A percentile compares a stretch with the other conserved stretches of the same genome.
phyloP scores from a whole-genome alignment of 2,888 invertebrate species.

The Nasonovia ribisnigri region DNA sequence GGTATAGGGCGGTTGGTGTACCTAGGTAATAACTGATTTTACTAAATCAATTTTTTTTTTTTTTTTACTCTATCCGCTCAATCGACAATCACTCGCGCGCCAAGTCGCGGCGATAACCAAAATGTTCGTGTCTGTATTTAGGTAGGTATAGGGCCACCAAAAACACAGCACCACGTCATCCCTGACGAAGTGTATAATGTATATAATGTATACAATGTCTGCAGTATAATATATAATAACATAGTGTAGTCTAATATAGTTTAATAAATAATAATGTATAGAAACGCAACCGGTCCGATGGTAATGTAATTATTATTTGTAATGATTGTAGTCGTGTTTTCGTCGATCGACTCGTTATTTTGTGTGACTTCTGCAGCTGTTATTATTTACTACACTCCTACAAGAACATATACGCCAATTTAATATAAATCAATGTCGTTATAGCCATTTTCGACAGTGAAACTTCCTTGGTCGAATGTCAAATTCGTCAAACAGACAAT shows the following conservation, averaged over 20 bases:
- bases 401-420: background rate
- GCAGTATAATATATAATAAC: background rate
- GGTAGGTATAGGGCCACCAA: background rate
- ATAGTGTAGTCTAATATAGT: background rate
- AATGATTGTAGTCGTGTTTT: background rate
- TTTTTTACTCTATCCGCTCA: background rate
- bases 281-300: background rate
- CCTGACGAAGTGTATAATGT: background rate
- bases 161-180: background rate
- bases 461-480: background rate
- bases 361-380: background rate
- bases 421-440: background rate
- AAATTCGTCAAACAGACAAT: background rate
- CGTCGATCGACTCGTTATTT: background rate
- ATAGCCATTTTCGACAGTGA: background rate
- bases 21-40: background rate
- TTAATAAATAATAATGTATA: background rate
- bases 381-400: background rate
- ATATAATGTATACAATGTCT: background rate
- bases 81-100: background rate
- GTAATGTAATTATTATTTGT: background rate
- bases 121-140: background rate
- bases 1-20: background rate
- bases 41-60: background rate
- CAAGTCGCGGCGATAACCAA: background rate